Evolutionary conservation across 2,797 vertebrate species (phyloP).

Genomic region (Pseudochirops cupreus): DNA sequence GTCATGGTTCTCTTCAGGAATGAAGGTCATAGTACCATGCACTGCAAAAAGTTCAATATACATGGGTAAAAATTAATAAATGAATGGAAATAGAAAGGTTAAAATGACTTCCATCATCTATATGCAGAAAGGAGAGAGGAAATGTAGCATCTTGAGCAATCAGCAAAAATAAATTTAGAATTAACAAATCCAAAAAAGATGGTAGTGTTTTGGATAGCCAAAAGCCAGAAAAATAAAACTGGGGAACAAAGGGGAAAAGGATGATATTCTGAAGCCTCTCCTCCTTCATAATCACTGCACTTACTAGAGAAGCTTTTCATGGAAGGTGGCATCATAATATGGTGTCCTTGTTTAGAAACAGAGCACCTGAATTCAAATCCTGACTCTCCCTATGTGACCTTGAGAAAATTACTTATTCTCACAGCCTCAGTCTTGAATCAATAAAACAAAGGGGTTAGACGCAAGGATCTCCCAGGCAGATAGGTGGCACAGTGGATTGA

Average conservation of each 20-base stretch:
- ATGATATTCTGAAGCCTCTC: neutral
- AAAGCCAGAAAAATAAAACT: neutral
- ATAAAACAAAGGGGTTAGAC: neutral
- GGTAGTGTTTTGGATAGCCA: neutral
- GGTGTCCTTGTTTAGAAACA: neutral
- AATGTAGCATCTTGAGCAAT: neutral
- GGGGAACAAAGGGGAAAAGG: neutral
- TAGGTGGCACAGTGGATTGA: neutral
- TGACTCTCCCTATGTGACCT: neutral
- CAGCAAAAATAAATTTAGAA: constrained; percentile 27
- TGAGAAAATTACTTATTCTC: neutral
- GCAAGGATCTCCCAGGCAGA: neutral
- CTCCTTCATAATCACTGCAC: constrained; percentile 1
- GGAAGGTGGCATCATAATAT: neutral
- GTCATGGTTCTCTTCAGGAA: no score
- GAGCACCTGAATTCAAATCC: neutral
- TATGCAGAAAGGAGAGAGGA: neutral
- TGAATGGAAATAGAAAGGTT: neutral
- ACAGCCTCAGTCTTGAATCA: neutral
- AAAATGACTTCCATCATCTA: neutral
- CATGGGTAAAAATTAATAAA: neutral
- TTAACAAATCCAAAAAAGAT: neutral
- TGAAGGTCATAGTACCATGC: neutral
- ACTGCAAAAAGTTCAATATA: neutral
- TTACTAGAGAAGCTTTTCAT: neutral